These are phyloP conservation scores for Electrophaes corylata DNA, from an alignment of 2,888 invertebrate genomes.

Conservation along the genomic window DNA sequence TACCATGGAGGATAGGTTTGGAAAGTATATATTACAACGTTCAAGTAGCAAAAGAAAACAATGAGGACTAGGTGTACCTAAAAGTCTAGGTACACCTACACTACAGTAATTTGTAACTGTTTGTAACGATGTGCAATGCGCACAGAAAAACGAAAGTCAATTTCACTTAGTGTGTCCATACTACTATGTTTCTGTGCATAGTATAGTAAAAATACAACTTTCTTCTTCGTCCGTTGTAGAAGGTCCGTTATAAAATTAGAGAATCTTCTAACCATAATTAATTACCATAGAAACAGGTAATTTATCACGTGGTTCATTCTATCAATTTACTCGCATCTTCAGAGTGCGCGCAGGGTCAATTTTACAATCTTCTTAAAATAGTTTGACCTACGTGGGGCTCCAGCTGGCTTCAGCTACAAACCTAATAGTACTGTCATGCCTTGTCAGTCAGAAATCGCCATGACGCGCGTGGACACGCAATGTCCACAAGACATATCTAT, in stretches of 20 bases:
- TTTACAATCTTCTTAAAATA: conserved; percentile 58
- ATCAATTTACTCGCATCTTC: conserved; percentile 45
- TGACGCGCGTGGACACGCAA: conserved; percentile 72
- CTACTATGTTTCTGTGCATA: no score
- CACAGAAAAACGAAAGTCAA: no score
- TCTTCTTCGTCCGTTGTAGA: no score
- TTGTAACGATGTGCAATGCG: no score
- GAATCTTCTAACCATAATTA: neutral
- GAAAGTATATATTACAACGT: no score
- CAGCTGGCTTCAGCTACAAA: conserved; percentile 63
- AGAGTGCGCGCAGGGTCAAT: conserved; percentile 59
- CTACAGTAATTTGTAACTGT: no score
- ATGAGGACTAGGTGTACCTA: no score
- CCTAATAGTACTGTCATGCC: conserved; percentile 42
- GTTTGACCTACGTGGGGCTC: conserved; percentile 54
- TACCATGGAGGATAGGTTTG: no score
- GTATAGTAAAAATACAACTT: no score
- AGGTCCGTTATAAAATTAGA: neutral
- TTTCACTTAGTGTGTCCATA: no score
- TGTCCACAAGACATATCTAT: conserved; percentile 56
- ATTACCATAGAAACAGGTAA: neutral
- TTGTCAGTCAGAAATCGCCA: conserved; percentile 72
- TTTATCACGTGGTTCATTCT: conserved; percentile 34
- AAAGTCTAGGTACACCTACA: no score
- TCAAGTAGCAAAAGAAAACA: no score